These are phyloP conservation scores for Darevskia mixta DNA, from an alignment of 2,797 vertebrate species.

Conservation along the genomic window DNA sequence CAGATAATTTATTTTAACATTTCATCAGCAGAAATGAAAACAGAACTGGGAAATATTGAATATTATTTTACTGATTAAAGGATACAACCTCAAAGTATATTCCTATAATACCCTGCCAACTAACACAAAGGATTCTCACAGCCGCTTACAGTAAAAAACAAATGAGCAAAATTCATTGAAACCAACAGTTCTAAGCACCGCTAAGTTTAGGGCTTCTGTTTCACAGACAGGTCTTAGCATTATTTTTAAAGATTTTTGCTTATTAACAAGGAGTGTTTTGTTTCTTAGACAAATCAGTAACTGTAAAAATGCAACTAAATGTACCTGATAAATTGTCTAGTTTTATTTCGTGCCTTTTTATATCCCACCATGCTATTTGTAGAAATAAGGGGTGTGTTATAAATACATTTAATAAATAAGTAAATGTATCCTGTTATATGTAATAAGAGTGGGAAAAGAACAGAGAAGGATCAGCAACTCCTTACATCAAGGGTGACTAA, in stretches of 20 bases:
- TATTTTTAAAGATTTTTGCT: background rate
- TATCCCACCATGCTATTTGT: too few relatives aligned
- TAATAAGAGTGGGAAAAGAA: background rate
- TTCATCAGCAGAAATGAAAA: background rate
- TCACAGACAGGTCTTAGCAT: background rate
- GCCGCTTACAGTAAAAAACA: background rate
- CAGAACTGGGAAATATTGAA: background rate
- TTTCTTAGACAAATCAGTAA: background rate
- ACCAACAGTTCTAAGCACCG: background rate
- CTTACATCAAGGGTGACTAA: background rate
- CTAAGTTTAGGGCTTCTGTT: background rate
- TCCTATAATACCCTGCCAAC: background rate
- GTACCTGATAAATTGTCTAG: too few relatives aligned
- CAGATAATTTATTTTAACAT: background rate
- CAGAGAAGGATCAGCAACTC: background rate
- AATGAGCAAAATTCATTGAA: background rate
- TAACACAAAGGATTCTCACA: background rate
- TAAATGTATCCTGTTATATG: background rate
- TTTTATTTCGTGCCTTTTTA: too few relatives aligned
- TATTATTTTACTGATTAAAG: background rate
- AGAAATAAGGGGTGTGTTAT: too few relatives aligned
- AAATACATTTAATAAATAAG: too few relatives aligned
- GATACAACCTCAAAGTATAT: background rate
- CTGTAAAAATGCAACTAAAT: background rate
- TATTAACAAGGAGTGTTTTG: background rate